These are phyloP conservation scores for Pollenia griseotomentosa DNA, from an alignment of 2,888 invertebrate species.

Conservation along the genomic window DNA sequence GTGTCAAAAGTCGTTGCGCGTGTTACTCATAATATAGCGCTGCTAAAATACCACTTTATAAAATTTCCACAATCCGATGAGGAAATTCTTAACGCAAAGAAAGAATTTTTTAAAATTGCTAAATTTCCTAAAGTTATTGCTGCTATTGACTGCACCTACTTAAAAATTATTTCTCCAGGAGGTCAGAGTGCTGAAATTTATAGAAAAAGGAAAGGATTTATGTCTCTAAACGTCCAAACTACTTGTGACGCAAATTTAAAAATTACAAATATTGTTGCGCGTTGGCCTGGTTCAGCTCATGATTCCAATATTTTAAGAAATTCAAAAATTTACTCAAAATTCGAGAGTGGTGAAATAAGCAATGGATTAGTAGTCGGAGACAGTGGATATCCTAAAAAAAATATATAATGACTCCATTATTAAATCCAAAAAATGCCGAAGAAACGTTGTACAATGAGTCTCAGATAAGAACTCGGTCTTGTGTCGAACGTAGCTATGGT, in stretches of 20 bases:
- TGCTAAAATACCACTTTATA: slow-evolving; percentile 16
- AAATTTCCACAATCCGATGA: slow-evolving; percentile 11
- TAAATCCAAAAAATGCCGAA: not conserved
- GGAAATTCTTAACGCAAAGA: not conserved
- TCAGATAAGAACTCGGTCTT: too few relatives aligned
- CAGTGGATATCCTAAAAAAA: too few relatives aligned
- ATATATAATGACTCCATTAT: not conserved
- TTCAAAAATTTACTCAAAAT: slow-evolving; percentile 2
- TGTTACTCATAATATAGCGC: slow-evolving; percentile 34
- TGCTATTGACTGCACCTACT: slow-evolving; percentile 2
- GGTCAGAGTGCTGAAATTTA: not conserved
- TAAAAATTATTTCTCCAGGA: slow-evolving; percentile 20
- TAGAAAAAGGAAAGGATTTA: slow-evolving; percentile 14
- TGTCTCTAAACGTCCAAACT: slow-evolving; percentile 23
- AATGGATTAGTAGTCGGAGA: not conserved
- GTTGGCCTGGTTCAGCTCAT: slow-evolving; percentile 14
- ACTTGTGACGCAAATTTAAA: slow-evolving; percentile 1
- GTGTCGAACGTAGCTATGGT: too few relatives aligned
- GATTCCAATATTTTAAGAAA: not conserved
- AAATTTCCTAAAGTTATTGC: slow-evolving; percentile 54
- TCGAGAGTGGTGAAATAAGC: not conserved
- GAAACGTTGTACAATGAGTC: too few relatives aligned
- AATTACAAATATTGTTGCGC: not conserved
- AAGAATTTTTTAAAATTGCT: slow-evolving; percentile 9
- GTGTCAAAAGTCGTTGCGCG: slow-evolving; percentile 1